phyloP scores from a whole-genome alignment of 2,797 vertebrate species.

The Pempheris klunzingeri region DNA sequence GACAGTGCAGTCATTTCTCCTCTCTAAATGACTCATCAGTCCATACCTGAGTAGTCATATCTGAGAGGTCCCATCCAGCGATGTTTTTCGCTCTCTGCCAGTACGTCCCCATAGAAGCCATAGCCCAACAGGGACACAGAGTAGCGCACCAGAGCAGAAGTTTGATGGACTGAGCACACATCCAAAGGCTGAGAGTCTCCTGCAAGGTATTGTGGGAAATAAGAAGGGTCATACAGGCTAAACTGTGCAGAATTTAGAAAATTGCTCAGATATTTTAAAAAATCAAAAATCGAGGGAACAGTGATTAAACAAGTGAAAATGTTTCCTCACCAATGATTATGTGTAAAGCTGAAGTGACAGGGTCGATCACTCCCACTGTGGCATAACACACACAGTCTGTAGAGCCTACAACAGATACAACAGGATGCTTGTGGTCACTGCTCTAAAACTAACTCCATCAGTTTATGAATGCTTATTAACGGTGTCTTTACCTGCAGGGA shows the following conservation, averaged over 20 bases:
- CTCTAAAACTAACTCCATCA: not conserved
- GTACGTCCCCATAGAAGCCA: slow-evolving; percentile 90
- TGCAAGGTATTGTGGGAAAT: slow-evolving; percentile 58
- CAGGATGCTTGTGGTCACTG: not conserved
- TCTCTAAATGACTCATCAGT: not conserved
- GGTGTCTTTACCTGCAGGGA: slow-evolving; percentile 86
- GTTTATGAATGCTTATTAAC: not conserved
- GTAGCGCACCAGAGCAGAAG: slow-evolving; percentile 80
- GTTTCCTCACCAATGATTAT: slow-evolving; percentile 85
- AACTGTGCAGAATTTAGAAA: not conserved
- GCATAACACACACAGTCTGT: slow-evolving; percentile 90
- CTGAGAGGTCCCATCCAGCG: slow-evolving; percentile 90
- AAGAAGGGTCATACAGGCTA: not conserved
- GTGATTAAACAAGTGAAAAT: not conserved
- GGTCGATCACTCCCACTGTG: slow-evolving; percentile 88
- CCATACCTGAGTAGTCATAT: slow-evolving; percentile 88
- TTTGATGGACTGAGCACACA: slow-evolving; percentile 88
- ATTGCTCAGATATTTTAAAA: not conserved
- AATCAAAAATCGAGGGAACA: not conserved
- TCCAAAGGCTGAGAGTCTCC: slow-evolving; percentile 91
- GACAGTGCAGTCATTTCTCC: slow-evolving; percentile 5
- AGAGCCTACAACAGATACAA: slow-evolving; percentile 77
- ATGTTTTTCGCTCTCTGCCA: slow-evolving; percentile 87
- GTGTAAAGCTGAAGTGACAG: slow-evolving; percentile 88
- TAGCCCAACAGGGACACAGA: slow-evolving; percentile 90